A percentile compares a stretch with the other conserved stretches of the same genome.
These are phyloP conservation scores for Characodon lateralis DNA, from an alignment of 2,797 vertebrate genomes.

Conservation along the genomic window DNA sequence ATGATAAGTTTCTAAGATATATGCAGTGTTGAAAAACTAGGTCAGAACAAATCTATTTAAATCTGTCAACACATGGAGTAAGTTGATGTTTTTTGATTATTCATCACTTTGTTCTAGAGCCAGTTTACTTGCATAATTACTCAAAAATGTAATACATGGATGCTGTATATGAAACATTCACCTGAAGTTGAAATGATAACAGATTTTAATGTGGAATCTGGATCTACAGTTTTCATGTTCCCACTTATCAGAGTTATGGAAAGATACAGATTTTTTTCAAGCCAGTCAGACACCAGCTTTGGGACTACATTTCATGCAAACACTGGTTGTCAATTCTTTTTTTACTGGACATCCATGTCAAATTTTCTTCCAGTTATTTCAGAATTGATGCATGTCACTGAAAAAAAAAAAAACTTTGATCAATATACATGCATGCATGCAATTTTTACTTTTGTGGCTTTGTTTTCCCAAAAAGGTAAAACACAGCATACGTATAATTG, in stretches of 20 bases:
- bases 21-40: background rate
- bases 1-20: background rate
- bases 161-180: too few species aligned
- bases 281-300: too few species aligned
- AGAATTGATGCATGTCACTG: background rate
- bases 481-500: too few species aligned
- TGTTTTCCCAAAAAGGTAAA: background rate
- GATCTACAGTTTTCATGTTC: too few species aligned
- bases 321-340: too few species aligned
- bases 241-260: too few species aligned
- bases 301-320: too few species aligned
- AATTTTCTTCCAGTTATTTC: background rate
- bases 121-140: conserved; percentile 1
- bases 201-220: too few species aligned
- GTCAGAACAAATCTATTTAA: background rate
- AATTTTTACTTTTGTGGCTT: background rate
- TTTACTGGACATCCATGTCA: too few species aligned
- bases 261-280: too few species aligned
- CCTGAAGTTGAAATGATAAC: too few species aligned
- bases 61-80: background rate
- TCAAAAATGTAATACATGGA: background rate
- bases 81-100: background rate
- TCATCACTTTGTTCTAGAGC: background rate
- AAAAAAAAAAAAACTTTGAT: background rate
- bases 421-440: background rate